Evolutionary conservation across 35 echinoderm and acorn worm species (phyloP), one percentile per base, ranked within the genome.

Genomic region (Apostichopus californicus): DNA sequence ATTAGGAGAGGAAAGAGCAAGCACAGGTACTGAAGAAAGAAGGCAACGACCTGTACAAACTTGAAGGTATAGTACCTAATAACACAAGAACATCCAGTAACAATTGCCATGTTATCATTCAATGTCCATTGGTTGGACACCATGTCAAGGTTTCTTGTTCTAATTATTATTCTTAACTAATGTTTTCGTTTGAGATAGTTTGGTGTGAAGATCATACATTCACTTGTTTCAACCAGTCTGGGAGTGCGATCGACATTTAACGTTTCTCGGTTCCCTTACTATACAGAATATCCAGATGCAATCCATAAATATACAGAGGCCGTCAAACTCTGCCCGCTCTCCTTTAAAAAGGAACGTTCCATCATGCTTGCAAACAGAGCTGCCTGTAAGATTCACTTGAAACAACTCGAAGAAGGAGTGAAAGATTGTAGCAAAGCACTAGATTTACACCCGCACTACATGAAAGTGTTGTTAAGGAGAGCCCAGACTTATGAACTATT

Each of bases 361-460:
- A 96, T 98, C 34, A 98, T 98, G 97, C 94, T 80, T 91, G 95
- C 95, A 73, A 98, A 98, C 92, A 90, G 97, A 86, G 97, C 97
- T 72, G 97, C 97, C 5, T 96, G 97, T 78, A 89, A 90, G 53
- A 90, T 98, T 8, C 77, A 93, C 13, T 75, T 78, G 77, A 79
- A 93, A 54, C 77, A 91, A 63, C 55, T 84, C 9, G 92, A 96
- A 70, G 78, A 88, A 14, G 90, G 87, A 14, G 59, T 95, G 13
- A 84, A 87, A 46, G 90, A 95, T 21, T 92, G 94, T 84, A 79
- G 81, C n/a, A 92, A 88, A 53, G 90, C 90, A 11, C 55, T 95
- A 14, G 94, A 92, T 58, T 71, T 81, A 34, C 83, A 92, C 79
- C 90, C 90, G 10, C 90, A 68, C 17, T 92, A 90, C 56, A 9